Evolutionary conservation across 2,113 vertebrate species (phyloP).

Genomic region (Tachycineta bicolor): DNA sequence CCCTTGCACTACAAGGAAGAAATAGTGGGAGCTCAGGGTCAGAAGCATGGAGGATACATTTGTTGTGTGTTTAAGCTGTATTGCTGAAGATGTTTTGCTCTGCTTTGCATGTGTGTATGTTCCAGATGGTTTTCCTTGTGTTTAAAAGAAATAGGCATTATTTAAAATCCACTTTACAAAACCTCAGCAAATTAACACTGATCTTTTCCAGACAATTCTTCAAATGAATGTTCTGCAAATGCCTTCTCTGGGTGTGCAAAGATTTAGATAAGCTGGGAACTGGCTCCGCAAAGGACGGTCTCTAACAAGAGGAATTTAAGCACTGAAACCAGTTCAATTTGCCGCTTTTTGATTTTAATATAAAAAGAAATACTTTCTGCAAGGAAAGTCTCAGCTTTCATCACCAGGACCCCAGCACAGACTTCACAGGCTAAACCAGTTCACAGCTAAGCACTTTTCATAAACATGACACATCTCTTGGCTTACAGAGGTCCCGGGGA

Average conservation of each 20-base stretch:
- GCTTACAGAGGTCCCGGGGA: not conserved
- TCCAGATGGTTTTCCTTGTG: not conserved
- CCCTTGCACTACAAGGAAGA: not conserved
- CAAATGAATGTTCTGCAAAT: slow-evolving; percentile 42
- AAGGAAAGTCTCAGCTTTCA: slow-evolving; percentile 8
- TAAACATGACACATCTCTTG: not conserved
- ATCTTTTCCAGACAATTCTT: slow-evolving; percentile 54
- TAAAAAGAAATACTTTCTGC: slow-evolving; percentile 2
- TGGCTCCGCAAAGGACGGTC: not conserved
- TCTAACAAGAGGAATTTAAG: slow-evolving; percentile 35
- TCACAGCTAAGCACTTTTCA: not conserved
- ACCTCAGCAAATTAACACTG: slow-evolving; percentile 42
- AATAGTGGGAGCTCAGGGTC: not conserved
- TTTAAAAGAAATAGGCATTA: not conserved
- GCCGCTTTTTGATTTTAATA: slow-evolving; percentile 19
- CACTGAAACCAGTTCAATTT: slow-evolving; percentile 48
- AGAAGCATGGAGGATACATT: not conserved
- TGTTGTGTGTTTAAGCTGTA: slow-evolving; percentile 7
- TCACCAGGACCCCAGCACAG: not conserved
- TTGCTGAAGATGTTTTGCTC: slow-evolving; percentile 12
- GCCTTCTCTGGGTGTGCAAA: not conserved
- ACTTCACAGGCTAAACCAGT: not conserved
- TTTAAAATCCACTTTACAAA: slow-evolving; percentile 21
- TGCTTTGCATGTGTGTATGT: not conserved
- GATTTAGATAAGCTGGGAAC: slow-evolving; percentile 13